Evolutionary conservation across 2,888 invertebrate genomes (phyloP), one percentile per base, ranked within the genome.

Genomic region (Pterobdella sp.): DNA sequence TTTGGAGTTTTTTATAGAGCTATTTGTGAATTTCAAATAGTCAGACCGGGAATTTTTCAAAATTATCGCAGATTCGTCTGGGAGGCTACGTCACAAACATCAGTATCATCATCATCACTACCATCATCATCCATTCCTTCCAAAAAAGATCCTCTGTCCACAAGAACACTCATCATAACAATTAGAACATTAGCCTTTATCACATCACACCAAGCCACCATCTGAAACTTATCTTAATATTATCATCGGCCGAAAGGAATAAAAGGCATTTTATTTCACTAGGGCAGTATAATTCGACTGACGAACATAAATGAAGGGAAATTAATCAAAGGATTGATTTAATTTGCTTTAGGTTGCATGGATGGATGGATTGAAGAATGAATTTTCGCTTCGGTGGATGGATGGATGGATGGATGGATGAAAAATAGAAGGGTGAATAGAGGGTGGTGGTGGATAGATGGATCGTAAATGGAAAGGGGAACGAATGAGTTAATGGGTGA

Each of bases 61-160:
- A n/a, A n/a, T n/a, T n/a, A n/a, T n/a, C n/a, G n/a, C n/a, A n/a
- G n/a, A n/a, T n/a, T n/a, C n/a, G n/a, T n/a, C n/a, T n/a, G n/a
- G n/a, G n/a, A n/a, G n/a, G n/a, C n/a, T n/a, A n/a, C n/a, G 4
- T 56, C 60, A 18, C 26, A 4, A 56, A 26, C 60, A 56, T 56
- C 60, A 18, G 4, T 26, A 56, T 56, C 60, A 56, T 56, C 60
- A 56, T 56, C 60, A 56, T 56, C 60, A 56, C n/a, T 56, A 56
- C 60, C 60, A 56, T 7, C 7, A n/a, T 7, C 60, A 56, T 56
- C 60, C 60, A 56, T 56, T n/a, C n/a, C n/a, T n/a, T n/a, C n/a
- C n/a, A n/a, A n/a, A n/a, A n/a, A n/a, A n/a, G n/a, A n/a, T n/a
- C n/a, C n/a, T n/a, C n/a, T n/a, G n/a, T n/a, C n/a, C n/a, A n/a